Conservation (phyloP, 2,888 invertebrate genomes). For the Trileptium ribeirensis region DNA sequence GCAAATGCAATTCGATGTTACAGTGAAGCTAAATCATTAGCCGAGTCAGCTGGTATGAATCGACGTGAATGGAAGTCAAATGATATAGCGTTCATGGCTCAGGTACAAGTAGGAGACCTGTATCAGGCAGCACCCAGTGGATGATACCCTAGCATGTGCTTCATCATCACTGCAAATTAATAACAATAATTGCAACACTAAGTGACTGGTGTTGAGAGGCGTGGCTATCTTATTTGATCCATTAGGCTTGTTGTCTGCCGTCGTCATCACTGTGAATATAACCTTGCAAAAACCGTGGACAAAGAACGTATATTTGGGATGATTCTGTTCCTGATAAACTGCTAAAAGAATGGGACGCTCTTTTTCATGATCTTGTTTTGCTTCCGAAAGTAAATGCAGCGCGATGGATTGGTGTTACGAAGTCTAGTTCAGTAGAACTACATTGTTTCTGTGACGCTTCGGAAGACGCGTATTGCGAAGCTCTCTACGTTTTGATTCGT, state of each 20-base stretch:
- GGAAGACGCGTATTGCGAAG: constrained; percentile 2
- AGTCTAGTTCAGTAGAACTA: not conserved
- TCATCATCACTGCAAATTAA: no score
- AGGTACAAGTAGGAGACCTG: no score
- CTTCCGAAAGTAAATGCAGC: not conserved
- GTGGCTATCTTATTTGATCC: constrained; percentile 31
- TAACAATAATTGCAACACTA: no score
- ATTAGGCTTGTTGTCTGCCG: constrained; percentile 31
- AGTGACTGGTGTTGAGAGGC: not conserved
- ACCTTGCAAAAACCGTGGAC: constrained; percentile 22
- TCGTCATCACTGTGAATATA: constrained; percentile 27
- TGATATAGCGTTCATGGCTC: no score
- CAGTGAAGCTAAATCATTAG: not conserved
- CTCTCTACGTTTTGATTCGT: not conserved
- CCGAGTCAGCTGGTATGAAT: not conserved
- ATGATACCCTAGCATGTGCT: no score
- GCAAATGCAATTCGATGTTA: not conserved
- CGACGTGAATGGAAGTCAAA: not conserved
- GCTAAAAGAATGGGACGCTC: not conserved
- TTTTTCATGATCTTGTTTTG: not conserved
- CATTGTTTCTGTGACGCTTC: constrained; percentile 23
- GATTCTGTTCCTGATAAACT: not conserved
- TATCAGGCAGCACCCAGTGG: no score
- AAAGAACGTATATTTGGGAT: constrained; percentile 14
- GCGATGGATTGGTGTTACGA: no score